Base-by-base conservation (phyloP, 2,797 vertebrate species). In the Sphenopsis melanotis region DNA sequence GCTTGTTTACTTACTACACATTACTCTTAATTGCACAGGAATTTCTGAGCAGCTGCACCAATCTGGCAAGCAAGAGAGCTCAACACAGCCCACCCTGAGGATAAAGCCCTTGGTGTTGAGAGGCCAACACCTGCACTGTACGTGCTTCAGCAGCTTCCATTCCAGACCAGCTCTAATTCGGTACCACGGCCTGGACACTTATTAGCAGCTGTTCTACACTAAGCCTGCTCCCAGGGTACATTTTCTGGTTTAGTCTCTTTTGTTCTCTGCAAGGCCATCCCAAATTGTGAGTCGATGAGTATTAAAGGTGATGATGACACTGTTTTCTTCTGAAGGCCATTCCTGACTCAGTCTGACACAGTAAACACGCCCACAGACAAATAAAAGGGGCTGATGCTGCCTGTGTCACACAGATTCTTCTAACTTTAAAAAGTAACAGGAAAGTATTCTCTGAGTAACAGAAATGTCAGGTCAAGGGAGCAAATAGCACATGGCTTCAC, bases 401-500 rank as follows among this genome's bases (percentile, higher is more conserved):
- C 17, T 36, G 12, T 34, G 10, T n/a, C 59, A 39, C 8, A 2
- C 12, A 69, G 32, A 78, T 32, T 81, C 27, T 65, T 53, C 0
- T 14, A 77, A 56, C 29, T 72, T 69, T 26, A 14, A 65, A 47
- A 10, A 85, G 12, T 26, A 79, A 42, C 19, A 55, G 27, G 7
- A 53, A 12, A 60, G 14, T 32, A 81, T 19, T 64, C 22, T 57
- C 16, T 26, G 7, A 76, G 23, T 41, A 86, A 79, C 17, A 60
- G 15, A 87, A 90, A 18, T 1, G 1, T 36, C 47, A 60, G 10
- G 30, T 57, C 11, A 74, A 85, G 17, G 5, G 11, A 90, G n/a
- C 27, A 83, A 61, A 56, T 3, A 32, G 24, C 20, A 68, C 9
- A 47, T 3, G 0, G 1, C 5, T 1, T 14, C 41, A 50, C 15